A percentile compares a stretch with the other conserved stretches of the same genome.
phyloP scores from a whole-genome alignment of 2,113 vertebrate genomes.

The Fulica atra region DNA sequence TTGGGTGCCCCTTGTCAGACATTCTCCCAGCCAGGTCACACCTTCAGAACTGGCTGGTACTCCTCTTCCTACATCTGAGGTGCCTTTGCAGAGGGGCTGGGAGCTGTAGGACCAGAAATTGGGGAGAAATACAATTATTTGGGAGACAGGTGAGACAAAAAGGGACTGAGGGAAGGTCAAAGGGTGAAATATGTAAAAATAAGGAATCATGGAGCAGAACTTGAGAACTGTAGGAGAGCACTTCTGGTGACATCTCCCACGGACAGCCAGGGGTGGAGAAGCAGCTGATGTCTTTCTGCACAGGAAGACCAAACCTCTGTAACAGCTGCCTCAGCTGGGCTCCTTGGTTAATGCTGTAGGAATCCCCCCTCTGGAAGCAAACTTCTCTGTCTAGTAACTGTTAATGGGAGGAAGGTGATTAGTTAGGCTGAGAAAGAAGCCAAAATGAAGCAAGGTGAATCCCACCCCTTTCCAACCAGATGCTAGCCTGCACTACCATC shows the following conservation, averaged over 20 bases:
- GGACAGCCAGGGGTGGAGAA: not conserved
- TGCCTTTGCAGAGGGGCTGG: not conserved
- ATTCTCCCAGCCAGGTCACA: not conserved
- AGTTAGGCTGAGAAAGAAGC: not conserved
- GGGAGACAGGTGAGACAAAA: not conserved
- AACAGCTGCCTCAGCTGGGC: not conserved
- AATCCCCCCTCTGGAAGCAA: not conserved
- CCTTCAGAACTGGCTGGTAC: not conserved
- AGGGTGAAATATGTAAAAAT: not conserved
- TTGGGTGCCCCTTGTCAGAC: not conserved
- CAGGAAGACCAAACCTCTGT: not conserved
- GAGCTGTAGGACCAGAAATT: not conserved
- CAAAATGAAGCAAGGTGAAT: not conserved
- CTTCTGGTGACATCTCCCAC: not conserved
- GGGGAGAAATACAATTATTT: not conserved
- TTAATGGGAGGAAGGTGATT: not conserved
- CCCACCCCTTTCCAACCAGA: not conserved
- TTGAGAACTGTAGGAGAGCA: not conserved
- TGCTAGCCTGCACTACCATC: not conserved
- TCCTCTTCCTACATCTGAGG: not conserved
- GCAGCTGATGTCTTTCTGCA: not conserved
- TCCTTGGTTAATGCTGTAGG: not conserved
- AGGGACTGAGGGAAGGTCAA: not conserved
- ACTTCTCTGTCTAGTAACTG: not conserved
- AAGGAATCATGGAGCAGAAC: not conserved